These are phyloP conservation scores for Pollachius pollachius DNA, from an alignment of 2,113 vertebrate genomes.

Conservation along the genomic window DNA sequence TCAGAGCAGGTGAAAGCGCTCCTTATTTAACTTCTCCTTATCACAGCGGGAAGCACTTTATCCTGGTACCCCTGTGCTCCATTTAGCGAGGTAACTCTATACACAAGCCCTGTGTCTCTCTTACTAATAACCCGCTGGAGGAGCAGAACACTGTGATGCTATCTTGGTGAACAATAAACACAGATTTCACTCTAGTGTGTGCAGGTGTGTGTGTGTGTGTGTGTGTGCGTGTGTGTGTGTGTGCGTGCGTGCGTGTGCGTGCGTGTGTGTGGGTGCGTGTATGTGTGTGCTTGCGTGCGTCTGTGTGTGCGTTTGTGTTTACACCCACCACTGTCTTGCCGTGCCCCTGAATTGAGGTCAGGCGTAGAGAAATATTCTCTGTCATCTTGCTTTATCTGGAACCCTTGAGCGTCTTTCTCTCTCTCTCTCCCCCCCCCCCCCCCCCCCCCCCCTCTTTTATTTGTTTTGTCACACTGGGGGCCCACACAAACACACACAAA, in stretches of 20 bases:
- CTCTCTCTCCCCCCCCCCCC: too few species aligned
- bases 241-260: too few species aligned
- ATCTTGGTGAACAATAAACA: too few species aligned
- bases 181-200: too few species aligned
- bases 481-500: neutral
- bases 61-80: neutral
- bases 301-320: too few species aligned
- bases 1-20: constrained; percentile 1
- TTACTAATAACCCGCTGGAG: neutral
- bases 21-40: constrained; percentile 19
- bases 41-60: constrained; percentile 21
- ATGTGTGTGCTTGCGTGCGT: too few species aligned
- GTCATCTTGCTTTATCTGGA: constrained; percentile 23
- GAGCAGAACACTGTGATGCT: too few species aligned
- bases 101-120: neutral
- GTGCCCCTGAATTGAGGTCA: neutral
- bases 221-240: too few species aligned
- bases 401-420: constrained; percentile 16
- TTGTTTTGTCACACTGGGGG: constrained; percentile 32
- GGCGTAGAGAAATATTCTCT: constrained; percentile 4
- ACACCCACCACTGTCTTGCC: neutral
- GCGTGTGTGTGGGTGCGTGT: too few species aligned
- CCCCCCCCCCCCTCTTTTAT: constrained; percentile 19
- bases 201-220: too few species aligned
- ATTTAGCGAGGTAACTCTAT: neutral